A percentile compares a stretch with the other conserved stretches of the same genome.
phyloP scores from a whole-genome alignment of 2,888 invertebrate species.

The Eupithecia subumbrata region DNA sequence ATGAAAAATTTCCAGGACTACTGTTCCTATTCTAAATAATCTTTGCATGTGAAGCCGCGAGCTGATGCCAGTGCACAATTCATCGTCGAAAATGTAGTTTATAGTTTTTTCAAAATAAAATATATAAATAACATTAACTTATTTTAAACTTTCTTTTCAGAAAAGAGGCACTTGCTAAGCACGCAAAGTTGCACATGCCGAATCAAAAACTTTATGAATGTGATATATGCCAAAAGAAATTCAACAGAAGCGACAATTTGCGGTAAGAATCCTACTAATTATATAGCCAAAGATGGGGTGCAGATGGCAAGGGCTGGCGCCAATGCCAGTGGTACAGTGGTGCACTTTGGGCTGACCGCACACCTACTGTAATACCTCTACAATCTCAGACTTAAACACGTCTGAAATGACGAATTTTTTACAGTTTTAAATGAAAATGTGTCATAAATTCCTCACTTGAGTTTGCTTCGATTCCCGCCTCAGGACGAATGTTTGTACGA shows the following conservation, averaged over 20 bases:
- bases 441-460: too few species aligned
- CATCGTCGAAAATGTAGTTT: too few species aligned
- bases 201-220: slow-evolving; percentile 82
- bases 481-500: too few species aligned
- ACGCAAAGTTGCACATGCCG: slow-evolving; percentile 85
- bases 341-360: too few species aligned
- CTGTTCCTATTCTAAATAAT: background rate
- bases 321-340: too few species aligned
- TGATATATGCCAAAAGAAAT: slow-evolving; percentile 83
- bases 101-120: too few species aligned
- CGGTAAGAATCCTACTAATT: slow-evolving; percentile 53
- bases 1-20: background rate
- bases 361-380: too few species aligned
- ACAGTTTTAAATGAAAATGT: too few species aligned
- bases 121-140: background rate
- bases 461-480: too few species aligned
- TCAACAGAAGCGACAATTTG: slow-evolving; percentile 84
- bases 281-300: background rate
- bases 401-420: too few species aligned
- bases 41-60: background rate
- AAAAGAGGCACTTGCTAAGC: slow-evolving; percentile 86
- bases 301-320: background rate
- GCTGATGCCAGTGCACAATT: too few species aligned
- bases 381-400: too few species aligned
- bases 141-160: slow-evolving; percentile 56